A percentile compares a stretch with the other conserved stretches of the same genome.
phyloP scores from a whole-genome alignment of 2,888 invertebrate genomes.

The Allacma fusca region DNA sequence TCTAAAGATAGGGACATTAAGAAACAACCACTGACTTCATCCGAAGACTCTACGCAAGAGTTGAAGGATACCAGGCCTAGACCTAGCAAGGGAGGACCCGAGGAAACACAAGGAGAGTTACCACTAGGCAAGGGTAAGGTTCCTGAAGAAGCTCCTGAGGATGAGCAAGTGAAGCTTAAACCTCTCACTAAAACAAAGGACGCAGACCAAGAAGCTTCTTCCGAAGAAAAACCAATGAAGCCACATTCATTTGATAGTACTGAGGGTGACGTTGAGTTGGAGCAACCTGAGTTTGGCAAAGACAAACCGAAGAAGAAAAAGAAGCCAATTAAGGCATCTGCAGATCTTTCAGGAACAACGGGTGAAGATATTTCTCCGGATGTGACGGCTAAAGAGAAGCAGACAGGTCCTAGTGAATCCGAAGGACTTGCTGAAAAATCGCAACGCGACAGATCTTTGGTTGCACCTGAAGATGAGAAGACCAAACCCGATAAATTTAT shows the following conservation, averaged over 20 bases:
- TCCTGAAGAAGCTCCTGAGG: constrained; percentile 26
- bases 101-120: constrained; percentile 9
- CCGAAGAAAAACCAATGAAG: constrained; percentile 39
- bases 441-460: constrained; percentile 13
- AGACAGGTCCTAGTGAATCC: too few species aligned
- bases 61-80: neutral
- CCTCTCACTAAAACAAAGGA: constrained; percentile 25
- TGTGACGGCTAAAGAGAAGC: too few species aligned
- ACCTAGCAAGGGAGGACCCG: neutral
- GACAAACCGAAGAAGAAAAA: too few species aligned
- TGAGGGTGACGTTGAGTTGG: constrained; percentile 47
- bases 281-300: constrained; percentile 53
- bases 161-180: constrained; percentile 31
- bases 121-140: constrained; percentile 42
- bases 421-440: too few species aligned
- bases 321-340: constrained; percentile 10
- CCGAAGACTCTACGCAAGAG: neutral
- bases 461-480: constrained; percentile 16
- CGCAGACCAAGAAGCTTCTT: neutral
- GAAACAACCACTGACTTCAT: constrained; percentile 35
- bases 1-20: constrained; percentile 46
- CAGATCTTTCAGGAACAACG: neutral
- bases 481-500: constrained; percentile 35
- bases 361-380: too few species aligned
- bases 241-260: constrained; percentile 54